Percentiles rank a stretch among this genome's conserved stretches.
phyloP scores from a whole-genome alignment of 1,140 invertebrate species.

The Thalassaphorura encarpata region DNA sequence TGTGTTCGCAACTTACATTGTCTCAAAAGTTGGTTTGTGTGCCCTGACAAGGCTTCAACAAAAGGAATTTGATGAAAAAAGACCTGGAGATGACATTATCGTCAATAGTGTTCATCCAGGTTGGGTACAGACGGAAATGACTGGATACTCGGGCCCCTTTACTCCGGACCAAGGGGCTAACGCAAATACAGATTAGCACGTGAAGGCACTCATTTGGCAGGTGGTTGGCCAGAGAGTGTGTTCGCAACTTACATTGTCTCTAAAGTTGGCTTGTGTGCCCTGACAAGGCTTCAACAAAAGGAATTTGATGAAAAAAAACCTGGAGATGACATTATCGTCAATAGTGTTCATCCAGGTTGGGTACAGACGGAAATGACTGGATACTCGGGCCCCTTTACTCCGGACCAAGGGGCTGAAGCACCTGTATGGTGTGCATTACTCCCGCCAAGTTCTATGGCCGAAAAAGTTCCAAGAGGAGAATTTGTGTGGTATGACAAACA shows the following conservation, averaged over 20 bases:
- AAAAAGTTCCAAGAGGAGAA: slow-evolving; percentile 35
- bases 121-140: slow-evolving; percentile 13
- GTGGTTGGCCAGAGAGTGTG: slow-evolving; percentile 49
- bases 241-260: slow-evolving; percentile 53
- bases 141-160: slow-evolving; percentile 5
- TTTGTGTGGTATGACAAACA: slow-evolving; percentile 41
- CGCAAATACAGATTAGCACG: too few species aligned
- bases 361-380: slow-evolving; percentile 17
- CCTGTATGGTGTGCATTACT: slow-evolving; percentile 4
- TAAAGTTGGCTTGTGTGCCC: slow-evolving; percentile 51
- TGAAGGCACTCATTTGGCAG: not conserved
- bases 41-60: slow-evolving; percentile 23
- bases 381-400: slow-evolving; percentile 4
- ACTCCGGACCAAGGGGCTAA: slow-evolving; percentile 12
- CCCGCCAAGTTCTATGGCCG: too few species aligned
- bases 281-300: not conserved
- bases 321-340: slow-evolving; percentile 50
- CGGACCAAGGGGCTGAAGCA: slow-evolving; percentile 9
- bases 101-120: slow-evolving; percentile 56
- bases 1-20: slow-evolving; percentile 50
- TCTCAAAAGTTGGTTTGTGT: slow-evolving; percentile 55
- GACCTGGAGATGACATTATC: slow-evolving; percentile 44
- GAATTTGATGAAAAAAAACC: slow-evolving; percentile 9
- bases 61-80: not conserved
- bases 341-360: slow-evolving; percentile 50